phyloP scores from a whole-genome alignment of 1,140 invertebrate species.

The Drosophila bocqueti region DNA sequence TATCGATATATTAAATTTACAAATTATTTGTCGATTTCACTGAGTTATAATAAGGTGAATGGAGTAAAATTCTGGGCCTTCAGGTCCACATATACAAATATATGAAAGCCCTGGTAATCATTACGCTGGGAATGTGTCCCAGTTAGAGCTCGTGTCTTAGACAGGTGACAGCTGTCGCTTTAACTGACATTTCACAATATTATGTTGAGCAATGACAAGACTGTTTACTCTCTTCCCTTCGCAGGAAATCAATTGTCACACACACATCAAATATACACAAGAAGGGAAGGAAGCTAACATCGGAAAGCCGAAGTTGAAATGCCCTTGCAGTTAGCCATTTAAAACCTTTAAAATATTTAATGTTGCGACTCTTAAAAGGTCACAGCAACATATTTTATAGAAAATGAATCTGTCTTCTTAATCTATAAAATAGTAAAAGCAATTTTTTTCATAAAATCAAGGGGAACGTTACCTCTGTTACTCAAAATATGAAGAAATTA shows the following conservation, averaged over 20 bases:
- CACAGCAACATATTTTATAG: no score
- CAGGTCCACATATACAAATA: background rate
- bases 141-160: conserved; percentile 2
- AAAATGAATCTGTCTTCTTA: no score
- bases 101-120: background rate
- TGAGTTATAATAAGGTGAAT: background rate
- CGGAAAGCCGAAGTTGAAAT: background rate
- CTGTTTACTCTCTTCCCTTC: background rate
- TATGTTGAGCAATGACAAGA: conserved; percentile 24
- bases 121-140: conserved; percentile 1
- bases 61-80: background rate
- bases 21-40: no score
- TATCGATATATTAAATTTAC: no score
- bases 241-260: conserved; percentile 32
- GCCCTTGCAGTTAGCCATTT: background rate
- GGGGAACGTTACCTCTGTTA: no score
- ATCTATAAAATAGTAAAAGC: no score
- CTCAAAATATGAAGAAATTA: no score
- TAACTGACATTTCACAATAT: conserved; percentile 54
- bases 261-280: conserved; percentile 9
- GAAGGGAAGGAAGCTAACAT: background rate
- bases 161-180: conserved; percentile 60
- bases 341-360: background rate
- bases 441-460: no score
- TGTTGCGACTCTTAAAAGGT: background rate